Percentiles rank a stretch among this genome's conserved stretches.
phyloP scores from a whole-genome alignment of 1,140 invertebrate species.

The Drosophila neocordata region DNA sequence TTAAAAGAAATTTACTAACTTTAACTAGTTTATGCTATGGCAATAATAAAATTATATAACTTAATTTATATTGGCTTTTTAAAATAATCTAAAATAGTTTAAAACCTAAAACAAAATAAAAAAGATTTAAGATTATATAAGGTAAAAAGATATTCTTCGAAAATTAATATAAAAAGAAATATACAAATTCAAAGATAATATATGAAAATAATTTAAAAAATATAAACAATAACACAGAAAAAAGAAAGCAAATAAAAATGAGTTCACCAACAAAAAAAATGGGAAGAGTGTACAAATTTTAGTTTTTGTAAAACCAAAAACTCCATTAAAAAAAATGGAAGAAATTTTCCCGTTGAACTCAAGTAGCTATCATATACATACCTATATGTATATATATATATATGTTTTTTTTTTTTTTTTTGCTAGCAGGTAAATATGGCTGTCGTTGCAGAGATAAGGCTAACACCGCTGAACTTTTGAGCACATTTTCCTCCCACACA shows the following conservation, averaged over 20 bases:
- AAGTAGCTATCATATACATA: constrained; percentile 65
- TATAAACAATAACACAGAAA: not conserved
- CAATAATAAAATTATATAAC: too few species aligned
- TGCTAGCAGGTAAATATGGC: constrained; percentile 77
- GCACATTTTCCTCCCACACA: not conserved
- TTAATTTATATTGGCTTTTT: too few species aligned
- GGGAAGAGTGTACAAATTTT: not conserved
- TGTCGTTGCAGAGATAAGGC: constrained; percentile 71
- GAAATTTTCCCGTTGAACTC: constrained; percentile 53
- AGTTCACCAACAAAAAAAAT: not conserved
- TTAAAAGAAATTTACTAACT: too few species aligned
- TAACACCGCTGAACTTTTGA: constrained; percentile 65
- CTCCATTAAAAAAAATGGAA: constrained; percentile 34
- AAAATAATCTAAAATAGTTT: too few species aligned
- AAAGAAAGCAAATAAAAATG: too few species aligned
- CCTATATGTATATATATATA: constrained; percentile 22
- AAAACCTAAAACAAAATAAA: too few species aligned
- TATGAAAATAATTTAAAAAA: too few species aligned
- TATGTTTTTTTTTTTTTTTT: constrained; percentile 26
- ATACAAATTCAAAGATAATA: too few species aligned
- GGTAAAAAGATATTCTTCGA: too few species aligned
- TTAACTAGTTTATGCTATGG: too few species aligned
- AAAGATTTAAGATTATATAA: too few species aligned
- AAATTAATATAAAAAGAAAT: too few species aligned
- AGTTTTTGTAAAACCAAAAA: not conserved